Evolutionary conservation across 2,797 vertebrate species (phyloP).

Genomic region (Etheostoma nigrum): DNA sequence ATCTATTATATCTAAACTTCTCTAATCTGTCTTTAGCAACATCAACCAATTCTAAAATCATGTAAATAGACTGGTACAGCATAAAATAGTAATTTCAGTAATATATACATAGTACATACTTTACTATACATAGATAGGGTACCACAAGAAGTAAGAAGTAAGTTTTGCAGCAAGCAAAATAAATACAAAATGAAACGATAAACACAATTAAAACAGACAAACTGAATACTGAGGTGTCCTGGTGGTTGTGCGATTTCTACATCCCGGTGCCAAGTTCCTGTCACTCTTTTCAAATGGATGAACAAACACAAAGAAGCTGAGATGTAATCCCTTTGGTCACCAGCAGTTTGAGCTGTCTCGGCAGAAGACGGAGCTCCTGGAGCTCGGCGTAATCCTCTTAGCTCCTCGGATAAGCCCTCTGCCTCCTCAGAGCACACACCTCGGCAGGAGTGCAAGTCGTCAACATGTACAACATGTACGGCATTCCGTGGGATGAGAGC

Average conservation of each 20-base stretch:
- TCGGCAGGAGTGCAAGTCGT: neutral
- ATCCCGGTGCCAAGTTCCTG: neutral
- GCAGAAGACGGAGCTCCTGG: constrained; percentile 7
- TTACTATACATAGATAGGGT: too few species aligned
- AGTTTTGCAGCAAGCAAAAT: neutral
- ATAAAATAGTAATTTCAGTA: neutral
- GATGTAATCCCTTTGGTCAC: constrained; percentile 15
- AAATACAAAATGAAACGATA: neutral
- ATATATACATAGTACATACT: too few species aligned
- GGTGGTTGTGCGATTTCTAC: neutral
- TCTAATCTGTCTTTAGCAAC: neutral
- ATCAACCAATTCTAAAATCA: neutral
- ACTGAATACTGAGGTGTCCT: neutral
- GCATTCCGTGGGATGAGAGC: constrained; percentile 45
- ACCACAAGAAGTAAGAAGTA: neutral
- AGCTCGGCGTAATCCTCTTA: constrained; percentile 82
- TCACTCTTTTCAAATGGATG: neutral
- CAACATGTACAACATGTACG: constrained; percentile 73
- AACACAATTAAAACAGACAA: neutral
- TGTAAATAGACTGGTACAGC: neutral
- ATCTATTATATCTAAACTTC: neutral
- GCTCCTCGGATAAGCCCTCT: constrained; percentile 55
- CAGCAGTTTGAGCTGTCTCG: constrained; percentile 50
- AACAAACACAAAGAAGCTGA: neutral
- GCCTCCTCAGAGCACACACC: constrained; percentile 50